Conservation (phyloP, 2,888 invertebrate species). For the Allophyes oxyacanthae region DNA sequence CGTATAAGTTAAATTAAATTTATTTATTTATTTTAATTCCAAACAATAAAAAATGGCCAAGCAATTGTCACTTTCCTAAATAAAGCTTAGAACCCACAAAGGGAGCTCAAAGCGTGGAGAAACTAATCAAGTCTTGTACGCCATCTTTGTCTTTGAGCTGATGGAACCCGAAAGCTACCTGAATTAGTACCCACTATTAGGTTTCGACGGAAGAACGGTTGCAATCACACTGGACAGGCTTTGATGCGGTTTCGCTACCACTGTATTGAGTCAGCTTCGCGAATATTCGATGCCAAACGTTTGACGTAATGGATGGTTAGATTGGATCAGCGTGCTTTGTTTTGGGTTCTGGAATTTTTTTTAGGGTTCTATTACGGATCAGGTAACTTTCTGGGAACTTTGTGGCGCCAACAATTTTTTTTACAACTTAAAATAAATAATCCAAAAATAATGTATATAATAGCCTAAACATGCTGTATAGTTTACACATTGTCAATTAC, state of each 20-base stretch:
- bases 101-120: slow-evolving; percentile 31
- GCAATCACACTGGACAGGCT: slow-evolving; percentile 26
- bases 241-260: slow-evolving; percentile 29
- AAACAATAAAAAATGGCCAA: slow-evolving; percentile 4
- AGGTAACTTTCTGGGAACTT: no score
- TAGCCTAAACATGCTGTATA: no score
- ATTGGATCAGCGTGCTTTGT: no score
- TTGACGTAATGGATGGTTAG: no score
- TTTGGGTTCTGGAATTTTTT: no score
- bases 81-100: slow-evolving; percentile 33
- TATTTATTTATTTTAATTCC: not conserved
- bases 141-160: slow-evolving; percentile 50
- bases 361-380: no score
- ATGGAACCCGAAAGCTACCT: slow-evolving; percentile 26
- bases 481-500: no score
- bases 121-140: slow-evolving; percentile 52
- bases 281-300: not conserved
- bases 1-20: no score
- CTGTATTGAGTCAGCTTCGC: slow-evolving; percentile 4
- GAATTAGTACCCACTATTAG: slow-evolving; percentile 46
- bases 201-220: slow-evolving; percentile 31
- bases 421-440: no score
- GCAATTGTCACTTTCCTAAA: slow-evolving; percentile 25
- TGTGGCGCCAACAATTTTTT: no score
- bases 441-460: no score